phyloP scores from a whole-genome alignment of 2,888 invertebrate species.

The Fragum sueziense region DNA sequence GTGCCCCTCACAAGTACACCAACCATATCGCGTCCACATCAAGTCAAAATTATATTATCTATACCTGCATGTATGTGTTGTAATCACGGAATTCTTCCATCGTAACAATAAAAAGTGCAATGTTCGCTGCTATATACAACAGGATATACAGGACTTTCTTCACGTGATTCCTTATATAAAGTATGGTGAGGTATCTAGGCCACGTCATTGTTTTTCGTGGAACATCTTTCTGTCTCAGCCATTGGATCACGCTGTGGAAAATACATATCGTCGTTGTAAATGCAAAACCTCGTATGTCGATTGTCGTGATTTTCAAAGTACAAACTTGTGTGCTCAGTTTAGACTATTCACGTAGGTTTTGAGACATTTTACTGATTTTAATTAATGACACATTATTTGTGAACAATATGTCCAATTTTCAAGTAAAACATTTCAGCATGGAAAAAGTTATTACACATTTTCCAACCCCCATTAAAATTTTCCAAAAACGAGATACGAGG shows the following conservation, averaged over 20 bases:
- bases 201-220: constrained; percentile 30
- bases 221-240: constrained; percentile 90
- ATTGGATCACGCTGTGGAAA: constrained; percentile 91
- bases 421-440: too few species aligned
- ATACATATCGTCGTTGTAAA: too few species aligned
- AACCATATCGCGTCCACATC: neutral
- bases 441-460: too few species aligned
- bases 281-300: too few species aligned
- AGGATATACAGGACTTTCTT: constrained; percentile 86
- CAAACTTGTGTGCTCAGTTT: too few species aligned
- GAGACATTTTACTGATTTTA: too few species aligned
- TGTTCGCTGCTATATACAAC: constrained; percentile 89
- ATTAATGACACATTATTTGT: too few species aligned
- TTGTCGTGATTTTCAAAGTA: too few species aligned
- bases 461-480: too few species aligned
- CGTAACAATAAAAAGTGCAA: constrained; percentile 86
- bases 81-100: neutral
- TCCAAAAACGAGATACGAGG: too few species aligned
- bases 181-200: constrained; percentile 91
- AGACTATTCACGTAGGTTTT: too few species aligned
- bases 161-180: constrained; percentile 94
- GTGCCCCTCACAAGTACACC: neutral
- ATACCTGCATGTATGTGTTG: neutral
- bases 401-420: too few species aligned
- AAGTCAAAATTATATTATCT: neutral